These are phyloP conservation scores for Harlomillsia oculata DNA, from an alignment of 1,140 invertebrate species.

Conservation along the genomic window DNA sequence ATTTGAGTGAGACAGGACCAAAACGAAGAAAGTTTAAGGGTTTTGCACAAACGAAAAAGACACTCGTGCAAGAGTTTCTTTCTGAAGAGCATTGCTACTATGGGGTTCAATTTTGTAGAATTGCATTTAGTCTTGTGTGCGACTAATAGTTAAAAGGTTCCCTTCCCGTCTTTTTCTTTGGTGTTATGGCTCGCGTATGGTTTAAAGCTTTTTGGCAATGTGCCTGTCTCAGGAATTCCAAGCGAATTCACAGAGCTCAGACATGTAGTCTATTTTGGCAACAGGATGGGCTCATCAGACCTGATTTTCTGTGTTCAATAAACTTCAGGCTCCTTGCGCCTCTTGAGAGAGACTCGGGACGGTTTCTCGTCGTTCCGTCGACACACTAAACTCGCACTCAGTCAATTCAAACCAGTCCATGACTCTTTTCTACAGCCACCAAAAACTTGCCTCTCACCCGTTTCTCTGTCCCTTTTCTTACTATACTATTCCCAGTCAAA, in stretches of 20 bases:
- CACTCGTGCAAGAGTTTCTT: too few relatives aligned
- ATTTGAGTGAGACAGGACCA: too few relatives aligned
- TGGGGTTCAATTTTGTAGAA: not conserved
- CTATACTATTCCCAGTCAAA: too few relatives aligned
- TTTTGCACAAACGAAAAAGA: too few relatives aligned
- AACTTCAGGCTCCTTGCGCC: not conserved
- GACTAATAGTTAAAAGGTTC: not conserved
- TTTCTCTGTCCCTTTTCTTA: too few relatives aligned
- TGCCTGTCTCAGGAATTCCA: conserved; percentile 28
- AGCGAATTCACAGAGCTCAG: conserved; percentile 22
- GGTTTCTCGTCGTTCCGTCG: not conserved
- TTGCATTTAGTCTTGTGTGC: not conserved
- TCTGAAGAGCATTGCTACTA: not conserved
- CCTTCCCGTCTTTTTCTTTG: not conserved
- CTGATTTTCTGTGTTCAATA: conserved; percentile 25
- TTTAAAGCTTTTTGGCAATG: conserved; percentile 23
- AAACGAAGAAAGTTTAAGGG: too few relatives aligned
- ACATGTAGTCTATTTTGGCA: conserved; percentile 33
- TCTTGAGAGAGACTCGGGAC: not conserved
- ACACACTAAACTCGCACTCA: too few relatives aligned
- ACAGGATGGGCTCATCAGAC: conserved; percentile 32
- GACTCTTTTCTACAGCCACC: too few relatives aligned
- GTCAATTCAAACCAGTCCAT: too few relatives aligned
- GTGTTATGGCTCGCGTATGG: not conserved
- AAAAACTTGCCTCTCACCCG: too few relatives aligned